phyloP scores from a whole-genome alignment of 2,888 invertebrate species.

The Diabrotica balteata region DNA sequence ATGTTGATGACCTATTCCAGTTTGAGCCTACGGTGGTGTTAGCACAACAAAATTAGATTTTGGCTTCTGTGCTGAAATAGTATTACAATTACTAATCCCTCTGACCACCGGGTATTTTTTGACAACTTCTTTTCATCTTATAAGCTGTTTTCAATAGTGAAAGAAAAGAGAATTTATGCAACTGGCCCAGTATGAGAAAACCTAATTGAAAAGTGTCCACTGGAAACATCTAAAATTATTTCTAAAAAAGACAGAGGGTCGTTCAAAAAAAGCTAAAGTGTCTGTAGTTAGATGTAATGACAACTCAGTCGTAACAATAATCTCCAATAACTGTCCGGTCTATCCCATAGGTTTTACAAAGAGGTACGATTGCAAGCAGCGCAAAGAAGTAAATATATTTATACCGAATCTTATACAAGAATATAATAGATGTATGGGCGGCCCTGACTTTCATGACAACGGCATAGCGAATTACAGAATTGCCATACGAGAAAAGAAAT shows the following conservation, averaged over 20 bases:
- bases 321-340: too few species aligned
- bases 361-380: too few species aligned
- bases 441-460: neutral
- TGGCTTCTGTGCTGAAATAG: constrained; percentile 35
- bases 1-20: constrained; percentile 40
- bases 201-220: neutral
- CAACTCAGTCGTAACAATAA: too few species aligned
- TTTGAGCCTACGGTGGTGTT: constrained; percentile 43
- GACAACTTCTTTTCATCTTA: constrained; percentile 39
- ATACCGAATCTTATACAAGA: too few species aligned
- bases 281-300: too few species aligned
- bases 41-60: constrained; percentile 22
- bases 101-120: constrained; percentile 36
- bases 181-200: constrained; percentile 29
- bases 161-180: constrained; percentile 24
- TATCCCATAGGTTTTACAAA: too few species aligned
- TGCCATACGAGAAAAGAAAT: constrained; percentile 12
- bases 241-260: too few species aligned
- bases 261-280: too few species aligned
- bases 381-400: too few species aligned
- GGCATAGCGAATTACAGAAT: constrained; percentile 17
- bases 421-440: too few species aligned
- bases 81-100: constrained; percentile 34
- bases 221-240: too few species aligned
- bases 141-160: too few species aligned